Evolutionary conservation across 2,888 invertebrate species (phyloP).

Genomic region (Cosmopolites sordidus): DNA sequence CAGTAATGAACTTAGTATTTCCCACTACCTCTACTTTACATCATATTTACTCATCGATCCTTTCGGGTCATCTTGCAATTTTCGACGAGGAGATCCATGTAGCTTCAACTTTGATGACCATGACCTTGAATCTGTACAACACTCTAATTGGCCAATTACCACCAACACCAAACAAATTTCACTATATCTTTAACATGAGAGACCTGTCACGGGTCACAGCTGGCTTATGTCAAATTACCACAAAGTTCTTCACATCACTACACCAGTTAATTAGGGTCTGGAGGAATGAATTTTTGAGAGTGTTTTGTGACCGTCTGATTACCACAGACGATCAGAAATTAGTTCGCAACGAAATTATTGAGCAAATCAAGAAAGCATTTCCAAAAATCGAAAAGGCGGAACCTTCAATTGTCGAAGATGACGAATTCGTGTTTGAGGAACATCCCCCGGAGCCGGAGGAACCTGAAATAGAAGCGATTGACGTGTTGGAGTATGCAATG

Average conservation of each 20-base stretch:
- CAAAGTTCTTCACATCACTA: conserved; percentile 62
- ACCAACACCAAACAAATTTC: conserved; percentile 90
- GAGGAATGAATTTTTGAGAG: conserved; percentile 85
- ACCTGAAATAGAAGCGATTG: conserved; percentile 45
- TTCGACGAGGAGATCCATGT: conserved; percentile 68
- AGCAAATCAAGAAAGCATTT: conserved; percentile 58
- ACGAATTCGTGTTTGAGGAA: conserved; percentile 30
- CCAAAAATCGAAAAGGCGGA: conserved; percentile 49
- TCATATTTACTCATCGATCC: conserved; percentile 79
- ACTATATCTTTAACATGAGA: conserved; percentile 90
- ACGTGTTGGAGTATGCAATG: conserved; percentile 63
- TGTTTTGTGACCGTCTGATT: conserved; percentile 84
- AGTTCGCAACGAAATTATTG: conserved; percentile 58
- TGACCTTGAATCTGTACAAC: conserved; percentile 81
- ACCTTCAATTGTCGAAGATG: conserved; percentile 36
- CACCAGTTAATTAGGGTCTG: conserved; percentile 78
- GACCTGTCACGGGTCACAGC: conserved; percentile 78
- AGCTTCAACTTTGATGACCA: conserved; percentile 64
- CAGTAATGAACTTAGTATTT: conserved; percentile 79
- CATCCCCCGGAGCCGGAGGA: conserved; percentile 25
- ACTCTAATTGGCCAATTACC: conserved; percentile 73
- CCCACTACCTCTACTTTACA: conserved; percentile 73
- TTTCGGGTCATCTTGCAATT: conserved; percentile 68
- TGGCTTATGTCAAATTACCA: conserved; percentile 74
- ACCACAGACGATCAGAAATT: conserved; percentile 61